Percentiles rank a stretch among this genome's conserved stretches.
phyloP scores from a whole-genome alignment of 2,888 invertebrate genomes.

The Choristoneura rosaceana region DNA sequence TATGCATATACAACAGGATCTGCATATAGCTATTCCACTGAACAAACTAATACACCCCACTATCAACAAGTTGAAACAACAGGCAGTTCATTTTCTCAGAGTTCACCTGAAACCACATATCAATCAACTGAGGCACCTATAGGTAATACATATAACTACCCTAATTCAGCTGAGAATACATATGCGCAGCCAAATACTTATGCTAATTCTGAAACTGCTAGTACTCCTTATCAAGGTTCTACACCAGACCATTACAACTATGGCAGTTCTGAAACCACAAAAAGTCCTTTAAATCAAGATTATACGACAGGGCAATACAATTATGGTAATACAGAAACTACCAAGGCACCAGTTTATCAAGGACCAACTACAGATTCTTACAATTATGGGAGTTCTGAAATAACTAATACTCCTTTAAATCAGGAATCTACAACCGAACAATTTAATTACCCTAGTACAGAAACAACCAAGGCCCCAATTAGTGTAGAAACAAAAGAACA shows the following conservation, averaged over 20 bases:
- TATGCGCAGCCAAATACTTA: conserved; percentile 12
- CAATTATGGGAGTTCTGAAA: conserved; percentile 22
- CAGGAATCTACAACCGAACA: background rate
- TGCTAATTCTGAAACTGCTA: conserved; percentile 17
- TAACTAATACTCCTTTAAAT: background rate
- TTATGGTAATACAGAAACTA: conserved; percentile 21
- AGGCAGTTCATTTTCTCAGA: conserved; percentile 8
- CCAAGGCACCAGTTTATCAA: background rate
- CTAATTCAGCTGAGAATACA: conserved; percentile 18
- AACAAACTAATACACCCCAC: conserved; percentile 18
- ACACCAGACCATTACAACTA: conserved; percentile 19
- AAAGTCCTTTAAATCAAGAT: conserved; percentile 17
- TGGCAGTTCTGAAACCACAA: conserved; percentile 18
- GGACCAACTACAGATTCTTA: background rate
- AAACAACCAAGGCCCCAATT: conserved; percentile 18
- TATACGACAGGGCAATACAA: background rate
- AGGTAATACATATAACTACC: conserved; percentile 10
- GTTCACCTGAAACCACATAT: conserved; percentile 22
- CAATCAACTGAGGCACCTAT: conserved; percentile 18
- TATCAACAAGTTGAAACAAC: conserved; percentile 3
- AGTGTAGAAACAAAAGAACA: conserved; percentile 22
- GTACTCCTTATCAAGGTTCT: background rate
- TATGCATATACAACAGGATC: conserved; percentile 16
- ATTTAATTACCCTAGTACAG: conserved; percentile 25
- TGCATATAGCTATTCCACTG: conserved; percentile 28